phyloP scores from a whole-genome alignment of 2,888 invertebrate genomes.

The Sthenelais limicola region DNA sequence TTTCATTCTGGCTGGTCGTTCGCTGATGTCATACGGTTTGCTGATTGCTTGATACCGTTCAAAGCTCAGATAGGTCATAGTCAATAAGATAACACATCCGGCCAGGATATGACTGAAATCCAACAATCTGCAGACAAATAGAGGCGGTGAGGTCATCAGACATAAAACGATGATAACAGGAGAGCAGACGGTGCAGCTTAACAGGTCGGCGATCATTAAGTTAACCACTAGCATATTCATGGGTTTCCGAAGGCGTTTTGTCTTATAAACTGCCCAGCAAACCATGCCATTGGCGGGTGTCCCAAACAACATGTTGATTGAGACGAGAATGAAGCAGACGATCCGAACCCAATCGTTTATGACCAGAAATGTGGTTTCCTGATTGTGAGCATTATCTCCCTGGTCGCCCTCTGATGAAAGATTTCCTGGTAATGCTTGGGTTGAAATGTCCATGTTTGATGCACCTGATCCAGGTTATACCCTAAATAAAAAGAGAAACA shows the following conservation, averaged over 20 bases:
- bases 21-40: constrained; percentile 54
- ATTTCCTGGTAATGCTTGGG: too few relatives aligned
- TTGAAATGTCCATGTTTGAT: too few relatives aligned
- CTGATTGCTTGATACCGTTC: constrained; percentile 62
- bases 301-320: constrained; percentile 13
- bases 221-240: constrained; percentile 55
- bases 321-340: not conserved
- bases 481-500: too few relatives aligned
- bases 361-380: too few relatives aligned
- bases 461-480: too few relatives aligned
- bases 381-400: too few relatives aligned
- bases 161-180: constrained; percentile 29
- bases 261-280: constrained; percentile 7
- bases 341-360: constrained; percentile 8
- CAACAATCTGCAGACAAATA: constrained; percentile 2
- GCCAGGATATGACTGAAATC: constrained; percentile 27
- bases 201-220: constrained; percentile 51
- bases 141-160: not conserved
- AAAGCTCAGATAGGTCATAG: constrained; percentile 56
- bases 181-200: constrained; percentile 50
- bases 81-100: constrained; percentile 52
- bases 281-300: constrained; percentile 22
- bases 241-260: constrained; percentile 50
- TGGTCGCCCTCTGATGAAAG: too few relatives aligned
- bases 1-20: constrained; percentile 25